Percentiles rank a stretch among this genome's conserved stretches.
phyloP scores from a whole-genome alignment of 2,797 vertebrate species.

The Labeo calbasu region DNA sequence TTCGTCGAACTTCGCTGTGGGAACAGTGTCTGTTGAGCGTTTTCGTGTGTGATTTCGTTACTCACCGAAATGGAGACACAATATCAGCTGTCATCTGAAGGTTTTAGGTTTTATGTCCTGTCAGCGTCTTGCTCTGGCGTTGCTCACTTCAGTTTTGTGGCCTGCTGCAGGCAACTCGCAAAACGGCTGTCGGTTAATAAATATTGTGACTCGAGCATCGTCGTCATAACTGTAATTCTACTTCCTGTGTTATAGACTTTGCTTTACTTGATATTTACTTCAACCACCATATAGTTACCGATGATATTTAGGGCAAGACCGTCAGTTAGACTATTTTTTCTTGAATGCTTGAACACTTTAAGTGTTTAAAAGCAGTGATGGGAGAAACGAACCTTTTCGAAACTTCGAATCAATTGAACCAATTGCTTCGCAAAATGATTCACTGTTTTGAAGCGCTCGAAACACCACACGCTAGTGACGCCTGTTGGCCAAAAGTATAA shows the following conservation, averaged over 20 bases:
- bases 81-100: not conserved
- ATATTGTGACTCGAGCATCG: not conserved
- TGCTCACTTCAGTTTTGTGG: not conserved
- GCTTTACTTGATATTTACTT: not conserved
- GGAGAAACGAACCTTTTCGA: too few species aligned
- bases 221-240: not conserved
- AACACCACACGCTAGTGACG: too few species aligned
- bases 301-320: not conserved
- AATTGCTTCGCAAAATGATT: too few species aligned
- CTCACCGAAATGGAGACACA: not conserved
- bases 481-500: too few species aligned
- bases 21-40: not conserved
- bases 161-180: not conserved
- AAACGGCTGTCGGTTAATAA: not conserved
- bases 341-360: too few species aligned
- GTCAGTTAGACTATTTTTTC: not conserved
- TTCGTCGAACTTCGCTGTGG: not conserved
- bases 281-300: not conserved
- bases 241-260: not conserved
- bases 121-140: not conserved
- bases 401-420: too few species aligned
- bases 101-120: not conserved
- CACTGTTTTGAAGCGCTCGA: too few species aligned
- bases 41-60: not conserved
- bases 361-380: too few species aligned